Evolutionary conservation across 2,797 vertebrate species (phyloP).

Genomic region (Pseudochirops cupreus): DNA sequence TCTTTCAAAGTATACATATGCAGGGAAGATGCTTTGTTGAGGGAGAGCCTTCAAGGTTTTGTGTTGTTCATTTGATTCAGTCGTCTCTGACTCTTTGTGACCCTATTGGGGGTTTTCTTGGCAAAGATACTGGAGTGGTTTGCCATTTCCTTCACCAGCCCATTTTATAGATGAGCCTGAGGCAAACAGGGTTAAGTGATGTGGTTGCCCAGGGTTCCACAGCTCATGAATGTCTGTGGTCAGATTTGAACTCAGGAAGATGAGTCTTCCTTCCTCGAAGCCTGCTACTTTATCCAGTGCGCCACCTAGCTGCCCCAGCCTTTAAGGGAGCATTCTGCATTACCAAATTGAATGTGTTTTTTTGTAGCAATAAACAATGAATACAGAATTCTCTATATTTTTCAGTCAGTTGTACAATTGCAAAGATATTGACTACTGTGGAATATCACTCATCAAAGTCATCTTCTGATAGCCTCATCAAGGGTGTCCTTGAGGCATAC

Average conservation of each 20-base stretch:
- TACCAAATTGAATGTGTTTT: neutral
- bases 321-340: neutral
- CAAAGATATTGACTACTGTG: neutral
- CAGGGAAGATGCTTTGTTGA: neutral
- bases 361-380: neutral
- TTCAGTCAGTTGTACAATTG: neutral
- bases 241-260: neutral
- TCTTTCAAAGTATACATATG: neutral
- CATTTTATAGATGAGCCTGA: neutral
- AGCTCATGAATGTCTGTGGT: neutral
- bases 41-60: neutral
- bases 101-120: neutral
- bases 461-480: neutral
- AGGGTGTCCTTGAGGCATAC: neutral
- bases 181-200: neutral
- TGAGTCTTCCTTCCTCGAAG: neutral
- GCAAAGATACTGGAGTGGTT: neutral
- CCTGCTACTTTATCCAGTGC: neutral
- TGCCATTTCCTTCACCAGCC: neutral
- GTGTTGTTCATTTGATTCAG: neutral
- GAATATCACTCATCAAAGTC: neutral
- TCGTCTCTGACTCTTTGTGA: neutral
- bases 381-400: neutral
- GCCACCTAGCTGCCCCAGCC: neutral
- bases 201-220: neutral